phyloP scores from a whole-genome alignment of 2,888 invertebrate species.

The Cylloceria caligata region DNA sequence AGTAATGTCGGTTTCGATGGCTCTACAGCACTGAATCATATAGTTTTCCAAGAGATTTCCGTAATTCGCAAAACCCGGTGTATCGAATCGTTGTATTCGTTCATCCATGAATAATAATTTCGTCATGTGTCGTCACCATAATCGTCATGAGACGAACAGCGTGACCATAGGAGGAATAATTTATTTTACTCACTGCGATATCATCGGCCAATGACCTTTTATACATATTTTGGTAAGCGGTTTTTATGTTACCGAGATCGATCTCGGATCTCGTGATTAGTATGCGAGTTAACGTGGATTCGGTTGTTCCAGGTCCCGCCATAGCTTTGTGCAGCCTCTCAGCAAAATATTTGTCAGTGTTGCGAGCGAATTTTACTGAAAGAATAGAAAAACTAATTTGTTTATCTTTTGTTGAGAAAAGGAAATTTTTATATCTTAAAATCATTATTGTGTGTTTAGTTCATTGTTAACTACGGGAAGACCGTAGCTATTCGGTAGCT shows the following conservation, averaged over 20 bases:
- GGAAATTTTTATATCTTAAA: neutral
- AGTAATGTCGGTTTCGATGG: slow-evolving; percentile 36
- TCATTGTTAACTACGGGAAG: neutral
- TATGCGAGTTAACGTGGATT: slow-evolving; percentile 93
- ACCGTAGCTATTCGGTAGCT: too few species aligned
- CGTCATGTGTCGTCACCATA: neutral
- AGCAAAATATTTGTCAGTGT: slow-evolving; percentile 94
- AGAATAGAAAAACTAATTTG: neutral
- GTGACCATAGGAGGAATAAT: slow-evolving; percentile 46
- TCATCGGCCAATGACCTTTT: slow-evolving; percentile 92
- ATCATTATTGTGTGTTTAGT: neutral
- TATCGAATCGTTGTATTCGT: slow-evolving; percentile 35
- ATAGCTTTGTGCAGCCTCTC: slow-evolving; percentile 94
- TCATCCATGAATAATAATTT: slow-evolving; percentile 54
- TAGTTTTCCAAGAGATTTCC: slow-evolving; percentile 54
- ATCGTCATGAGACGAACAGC: neutral
- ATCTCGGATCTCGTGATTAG: slow-evolving; percentile 94
- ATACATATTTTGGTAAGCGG: slow-evolving; percentile 91
- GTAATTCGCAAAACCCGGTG: slow-evolving; percentile 28
- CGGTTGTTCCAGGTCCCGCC: slow-evolving; percentile 96
- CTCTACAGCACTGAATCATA: slow-evolving; percentile 30
- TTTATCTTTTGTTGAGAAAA: neutral
- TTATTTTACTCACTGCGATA: slow-evolving; percentile 88
- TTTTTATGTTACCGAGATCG: slow-evolving; percentile 94
- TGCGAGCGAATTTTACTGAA: slow-evolving; percentile 91